These are phyloP conservation scores for Reinhardtius hippoglossoides DNA, from an alignment of 2,113 vertebrate genomes.

Conservation along the genomic window DNA sequence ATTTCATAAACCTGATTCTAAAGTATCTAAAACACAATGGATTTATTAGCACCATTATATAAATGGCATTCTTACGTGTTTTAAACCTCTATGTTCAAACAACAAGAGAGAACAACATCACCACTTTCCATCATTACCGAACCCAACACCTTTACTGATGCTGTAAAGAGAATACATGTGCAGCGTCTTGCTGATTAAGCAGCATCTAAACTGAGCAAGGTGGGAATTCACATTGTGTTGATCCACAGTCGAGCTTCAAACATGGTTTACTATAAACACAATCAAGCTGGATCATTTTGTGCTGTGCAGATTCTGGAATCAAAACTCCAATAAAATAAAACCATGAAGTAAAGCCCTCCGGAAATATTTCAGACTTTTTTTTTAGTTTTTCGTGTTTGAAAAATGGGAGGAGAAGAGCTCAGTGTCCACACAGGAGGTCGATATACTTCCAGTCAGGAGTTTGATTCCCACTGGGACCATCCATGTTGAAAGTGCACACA, in stretches of 20 bases:
- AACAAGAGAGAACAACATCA: too few relatives aligned
- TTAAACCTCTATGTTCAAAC: too few relatives aligned
- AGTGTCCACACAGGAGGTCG: neutral
- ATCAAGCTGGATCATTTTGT: too few relatives aligned
- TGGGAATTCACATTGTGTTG: neutral
- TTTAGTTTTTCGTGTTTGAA: neutral
- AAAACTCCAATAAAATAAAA: neutral
- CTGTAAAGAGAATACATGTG: neutral
- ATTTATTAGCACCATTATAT: too few relatives aligned
- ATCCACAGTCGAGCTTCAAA: neutral
- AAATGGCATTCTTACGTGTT: too few relatives aligned
- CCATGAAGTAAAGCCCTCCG: neutral
- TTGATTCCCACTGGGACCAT: slow-evolving; percentile 2
- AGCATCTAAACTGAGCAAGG: neutral
- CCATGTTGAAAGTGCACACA: slow-evolving; percentile 4
- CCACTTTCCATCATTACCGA: neutral
- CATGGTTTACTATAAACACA: neutral
- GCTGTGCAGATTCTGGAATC: neutral
- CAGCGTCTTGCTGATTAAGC: neutral
- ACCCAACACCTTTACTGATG: neutral
- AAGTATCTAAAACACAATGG: too few relatives aligned
- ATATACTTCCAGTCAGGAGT: neutral
- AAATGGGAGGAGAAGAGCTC: neutral
- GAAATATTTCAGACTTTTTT: neutral
- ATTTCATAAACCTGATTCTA: too few relatives aligned